Evolutionary conservation across 1,140 invertebrate genomes (phyloP), one percentile per base, ranked within the genome.

Genomic region (Anoplolepis gracilipes): DNA sequence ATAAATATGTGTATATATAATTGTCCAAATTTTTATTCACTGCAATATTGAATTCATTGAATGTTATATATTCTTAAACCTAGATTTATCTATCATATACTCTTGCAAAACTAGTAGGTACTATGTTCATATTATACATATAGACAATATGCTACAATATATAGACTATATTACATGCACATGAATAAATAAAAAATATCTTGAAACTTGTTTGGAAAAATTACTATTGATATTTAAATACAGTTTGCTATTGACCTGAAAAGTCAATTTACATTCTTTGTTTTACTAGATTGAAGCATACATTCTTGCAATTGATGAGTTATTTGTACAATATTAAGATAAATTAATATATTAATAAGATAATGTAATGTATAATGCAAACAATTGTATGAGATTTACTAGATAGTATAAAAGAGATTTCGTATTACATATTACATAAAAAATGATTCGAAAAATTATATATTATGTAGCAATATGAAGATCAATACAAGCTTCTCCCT

Each of bases 401-500:
- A 42, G 11, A 42, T 36, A 8, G 19, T 33, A 36, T 61, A 46
- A 33, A 85, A 81, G 19, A 86, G n/a, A n/a, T n/a, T n/a, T n/a
- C n/a, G n/a, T n/a, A n/a, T n/a, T n/a, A n/a, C n/a, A n/a, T n/a
- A n/a, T n/a, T n/a, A n/a, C n/a, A n/a, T n/a, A n/a, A n/a, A n/a
- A n/a, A n/a, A n/a, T n/a, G n/a, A n/a, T n/a, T n/a, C n/a, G n/a
- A n/a, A n/a, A n/a, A n/a, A 62, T 49, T 62, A 39, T 1, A 46
- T n/a, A 5, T 62, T 84, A 61, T 10, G 13, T 76, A 3, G 73
- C 69, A 1, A 89, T 33, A 25, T 39, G 81, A 53, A 94, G 88
- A 91, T 95, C 94, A 2, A 95, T 70, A 49, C 94, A 95, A 2
- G 93, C 93, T 90, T 94, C 92, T 67, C 92, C 84, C 22, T 95